Percentiles rank a stretch among this genome's conserved stretches.
Conservation (phyloP, 2,113 vertebrate species). For the Penelope pileata region DNA sequence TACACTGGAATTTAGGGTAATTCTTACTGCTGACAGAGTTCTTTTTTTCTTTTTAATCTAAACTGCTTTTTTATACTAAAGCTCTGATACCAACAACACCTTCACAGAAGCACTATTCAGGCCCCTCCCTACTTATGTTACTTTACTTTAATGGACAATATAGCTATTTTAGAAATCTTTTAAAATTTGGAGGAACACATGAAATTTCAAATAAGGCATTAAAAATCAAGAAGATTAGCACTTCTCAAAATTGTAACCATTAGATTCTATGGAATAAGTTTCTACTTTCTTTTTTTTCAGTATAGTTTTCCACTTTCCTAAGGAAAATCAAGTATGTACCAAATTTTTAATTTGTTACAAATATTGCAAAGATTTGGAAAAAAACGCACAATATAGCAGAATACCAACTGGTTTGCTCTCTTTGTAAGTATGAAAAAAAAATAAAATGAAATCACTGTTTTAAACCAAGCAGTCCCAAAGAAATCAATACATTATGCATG, state of each 20-base stretch:
- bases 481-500: not conserved
- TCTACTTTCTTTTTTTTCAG: not conserved
- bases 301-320: not conserved
- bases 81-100: not conserved
- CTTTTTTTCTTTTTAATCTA: fast-evolving
- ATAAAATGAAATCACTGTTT: not conserved
- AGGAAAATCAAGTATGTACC: not conserved
- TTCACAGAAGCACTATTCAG: not conserved
- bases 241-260: not conserved
- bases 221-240: not conserved
- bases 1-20: not conserved
- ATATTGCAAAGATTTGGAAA: not conserved
- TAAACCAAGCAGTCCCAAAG: not conserved
- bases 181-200: not conserved
- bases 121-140: not conserved
- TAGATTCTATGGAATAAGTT: not conserved
- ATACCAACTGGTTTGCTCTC: not conserved
- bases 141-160: not conserved
- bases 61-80: not conserved
- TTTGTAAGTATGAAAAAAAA: not conserved
- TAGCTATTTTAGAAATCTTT: not conserved
- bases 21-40: not conserved
- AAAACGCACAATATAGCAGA: not conserved
- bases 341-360: not conserved
- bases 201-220: not conserved